Conservation (phyloP, 2,888 invertebrate genomes). For the Thymelicus lineola region DNA sequence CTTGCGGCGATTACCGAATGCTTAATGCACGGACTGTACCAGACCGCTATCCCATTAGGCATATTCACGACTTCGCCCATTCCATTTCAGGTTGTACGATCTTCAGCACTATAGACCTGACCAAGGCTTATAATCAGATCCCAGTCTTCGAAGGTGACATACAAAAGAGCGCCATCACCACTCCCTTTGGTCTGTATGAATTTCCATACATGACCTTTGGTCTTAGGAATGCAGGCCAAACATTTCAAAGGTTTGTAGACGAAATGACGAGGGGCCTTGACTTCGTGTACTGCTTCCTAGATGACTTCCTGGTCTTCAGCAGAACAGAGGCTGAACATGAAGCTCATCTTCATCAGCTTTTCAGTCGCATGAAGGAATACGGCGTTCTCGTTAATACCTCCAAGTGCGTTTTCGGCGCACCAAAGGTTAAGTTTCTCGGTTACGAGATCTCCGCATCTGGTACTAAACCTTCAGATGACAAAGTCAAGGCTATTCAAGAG, state of each 20-base stretch:
- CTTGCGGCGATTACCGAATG: too few relatives aligned
- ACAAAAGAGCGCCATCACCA: background rate
- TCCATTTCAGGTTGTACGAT: background rate
- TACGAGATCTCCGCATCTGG: constrained; percentile 37
- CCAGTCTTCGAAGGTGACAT: background rate
- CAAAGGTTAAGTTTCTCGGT: constrained; percentile 40
- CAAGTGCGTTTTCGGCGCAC: constrained; percentile 36
- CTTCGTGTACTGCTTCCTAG: background rate
- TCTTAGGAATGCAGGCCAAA: background rate
- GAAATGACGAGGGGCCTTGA: constrained; percentile 1
- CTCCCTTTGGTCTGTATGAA: background rate
- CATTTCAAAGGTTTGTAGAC: background rate
- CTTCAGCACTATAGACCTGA: background rate
- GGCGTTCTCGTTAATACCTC: constrained; percentile 36
- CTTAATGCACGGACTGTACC: too few relatives aligned
- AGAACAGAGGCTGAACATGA: background rate
- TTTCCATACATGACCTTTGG: background rate
- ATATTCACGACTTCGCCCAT: background rate
- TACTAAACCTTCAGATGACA: constrained; percentile 37
- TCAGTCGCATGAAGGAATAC: constrained; percentile 32
- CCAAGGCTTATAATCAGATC: background rate
- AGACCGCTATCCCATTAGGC: background rate
- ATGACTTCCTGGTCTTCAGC: background rate
- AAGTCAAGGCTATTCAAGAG: constrained; percentile 44
- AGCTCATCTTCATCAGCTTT: constrained; percentile 26